Conservation (phyloP, 1,140 invertebrate species). For the Ganaspis sp. region DNA sequence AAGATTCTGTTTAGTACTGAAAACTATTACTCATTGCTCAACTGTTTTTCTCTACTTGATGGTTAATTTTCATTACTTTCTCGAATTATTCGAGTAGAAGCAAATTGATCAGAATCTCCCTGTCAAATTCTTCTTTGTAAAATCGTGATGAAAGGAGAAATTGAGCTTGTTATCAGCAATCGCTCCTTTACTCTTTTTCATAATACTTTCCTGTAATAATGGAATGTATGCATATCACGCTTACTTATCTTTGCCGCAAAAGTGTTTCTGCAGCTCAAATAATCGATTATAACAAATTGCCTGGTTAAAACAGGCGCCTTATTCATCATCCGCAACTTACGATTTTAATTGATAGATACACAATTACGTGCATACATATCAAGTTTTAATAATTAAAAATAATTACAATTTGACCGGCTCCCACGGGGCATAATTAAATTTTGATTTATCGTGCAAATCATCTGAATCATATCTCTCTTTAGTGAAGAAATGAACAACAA, state of each 20-base stretch:
- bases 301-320: neutral
- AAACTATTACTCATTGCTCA: too few relatives aligned
- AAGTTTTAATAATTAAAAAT: neutral
- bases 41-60: too few relatives aligned
- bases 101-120: neutral
- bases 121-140: neutral
- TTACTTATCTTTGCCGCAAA: neutral
- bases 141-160: neutral
- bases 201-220: conserved; percentile 25
- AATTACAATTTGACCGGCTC: neutral
- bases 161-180: conserved; percentile 1
- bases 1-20: too few relatives aligned
- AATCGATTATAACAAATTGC: conserved; percentile 23
- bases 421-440: neutral
- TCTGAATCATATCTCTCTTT: neutral
- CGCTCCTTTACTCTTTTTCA: neutral
- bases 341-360: neutral
- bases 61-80: too few relatives aligned
- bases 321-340: neutral
- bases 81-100: too few relatives aligned
- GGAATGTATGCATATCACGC: conserved; percentile 25
- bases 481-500: neutral
- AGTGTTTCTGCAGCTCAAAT: conserved; percentile 12
- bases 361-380: neutral
- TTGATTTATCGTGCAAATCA: neutral